Evolutionary conservation across 2,888 invertebrate species (phyloP), one percentile per base, ranked within the genome.

Genomic region (Acrocyrtus sp.): DNA sequence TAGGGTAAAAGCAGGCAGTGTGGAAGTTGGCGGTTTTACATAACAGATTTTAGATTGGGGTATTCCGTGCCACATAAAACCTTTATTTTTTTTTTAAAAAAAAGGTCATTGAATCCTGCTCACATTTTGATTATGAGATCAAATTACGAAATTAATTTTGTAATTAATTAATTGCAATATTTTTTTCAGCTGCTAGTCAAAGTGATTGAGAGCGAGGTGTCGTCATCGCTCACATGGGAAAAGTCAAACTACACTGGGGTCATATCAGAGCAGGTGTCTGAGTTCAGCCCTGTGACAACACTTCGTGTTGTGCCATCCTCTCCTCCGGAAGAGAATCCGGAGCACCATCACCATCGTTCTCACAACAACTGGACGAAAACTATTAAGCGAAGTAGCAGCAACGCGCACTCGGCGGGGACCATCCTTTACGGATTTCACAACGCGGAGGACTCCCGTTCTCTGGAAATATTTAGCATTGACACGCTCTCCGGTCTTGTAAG

Each of bases 401-500:
- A n/a, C n/a, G n/a, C n/a, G n/a, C n/a, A n/a, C n/a, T 21, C 41
- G 8, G 62, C 58, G 3, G 74, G 77, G 15, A 78, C 78, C 1
- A 72, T 80, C 24, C 78, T 81, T 22, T 81, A 81, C 48, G 81
- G 81, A 3, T 81, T 81, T 48, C 81, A 81, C 58, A 81, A 81
- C 62, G 77, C 79, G 15, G 78, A 81, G 57, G 81, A 81, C 60
- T 17, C 66, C 27, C 62, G 79, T 50, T 75, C 78, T 6, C 65
- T 81, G 15, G 65, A 74, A 62, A 82, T 82, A 29, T 98, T 98
- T 85, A 89, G 89, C 81, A 91, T 98, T 74, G 97, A 98, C 84
- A 86, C 88, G 51, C 84, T 90, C 43, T 94, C 95, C 2, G 98
- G 98, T 0, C 92, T 94, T 0, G 90, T 97, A 70, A 89, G 94